Base-by-base conservation (phyloP, 2,113 vertebrate genomes). In the Glareola pratincola region DNA sequence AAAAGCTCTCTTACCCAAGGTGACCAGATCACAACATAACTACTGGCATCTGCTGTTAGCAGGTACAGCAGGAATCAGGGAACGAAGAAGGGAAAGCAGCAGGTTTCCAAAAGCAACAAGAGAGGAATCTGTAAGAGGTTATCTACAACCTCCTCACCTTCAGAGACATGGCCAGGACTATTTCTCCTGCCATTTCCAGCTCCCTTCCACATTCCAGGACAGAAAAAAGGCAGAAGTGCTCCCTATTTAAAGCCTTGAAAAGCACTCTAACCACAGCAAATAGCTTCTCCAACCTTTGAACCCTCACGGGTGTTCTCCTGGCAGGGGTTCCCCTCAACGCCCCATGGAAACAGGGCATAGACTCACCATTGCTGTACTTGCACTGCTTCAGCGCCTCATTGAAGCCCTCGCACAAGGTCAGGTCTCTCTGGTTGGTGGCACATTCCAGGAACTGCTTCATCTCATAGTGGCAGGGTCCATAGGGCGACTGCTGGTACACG, bases 371-470 rank as follows among this genome's bases (percentile, higher is more conserved):
- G 83, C 98, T 99, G 57, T 97, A 96, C 87, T 99, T 99, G 98
- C 99, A 99, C 94, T 99, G 99, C 96, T 99, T 99, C 95, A 99
- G 98, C 0, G 98, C 99, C 97, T 99, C 99, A 1, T 96, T 99
- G 97, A 99, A 99, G 90, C 99, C 99, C 96, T 99, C 99, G 5
- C 99, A 99, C 74, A 99, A 67, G 89, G 96, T 98, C 94, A 99
- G 98, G 97, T 99, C 99, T 3, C 84, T 94, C 97, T 99, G 99
- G 82, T 90, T 98, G 69, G 98, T 99, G 2, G 99, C 99, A 36
- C 99, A 99, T 10, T 99, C 99, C 93, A 99, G 97, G 96, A 99
- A 99, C 97, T 99, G 99, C 88, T 95, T 98, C 92, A 99, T 98
- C 96, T 99, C 99, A 26, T 99, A 99, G 94, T 98, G 98, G 71